phyloP scores from a whole-genome alignment of 2,888 invertebrate genomes.

The Clistopyga incitator region DNA sequence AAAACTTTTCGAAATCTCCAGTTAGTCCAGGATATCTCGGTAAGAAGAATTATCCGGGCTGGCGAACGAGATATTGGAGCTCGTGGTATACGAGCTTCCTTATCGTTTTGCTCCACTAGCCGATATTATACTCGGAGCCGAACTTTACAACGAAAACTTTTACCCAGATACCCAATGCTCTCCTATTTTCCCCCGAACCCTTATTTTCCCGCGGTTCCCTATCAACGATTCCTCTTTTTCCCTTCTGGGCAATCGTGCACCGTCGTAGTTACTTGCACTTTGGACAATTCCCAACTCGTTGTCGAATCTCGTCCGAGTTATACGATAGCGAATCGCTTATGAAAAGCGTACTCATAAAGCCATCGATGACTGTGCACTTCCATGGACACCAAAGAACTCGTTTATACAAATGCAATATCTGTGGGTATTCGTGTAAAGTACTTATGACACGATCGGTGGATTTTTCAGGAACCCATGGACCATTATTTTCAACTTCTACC shows the following conservation, averaged over 20 bases:
- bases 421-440: constrained; percentile 43
- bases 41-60: constrained; percentile 6
- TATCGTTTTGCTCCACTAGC: constrained; percentile 66
- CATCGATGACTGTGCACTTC: constrained; percentile 63
- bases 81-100: constrained; percentile 37
- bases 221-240: constrained; percentile 40
- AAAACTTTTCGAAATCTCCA: constrained; percentile 10
- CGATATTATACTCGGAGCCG: constrained; percentile 42
- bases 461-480: constrained; percentile 30
- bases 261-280: constrained; percentile 29
- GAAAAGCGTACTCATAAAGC: constrained; percentile 47
- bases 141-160: constrained; percentile 61
- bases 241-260: constrained; percentile 20
- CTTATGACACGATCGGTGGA: constrained; percentile 40
- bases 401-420: not conserved
- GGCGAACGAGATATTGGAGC: not conserved
- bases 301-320: constrained; percentile 18
- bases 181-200: constrained; percentile 48
- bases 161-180: constrained; percentile 66
- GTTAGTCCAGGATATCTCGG: not conserved
- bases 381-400: not conserved
- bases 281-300: constrained; percentile 52
- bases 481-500: constrained; percentile 44
- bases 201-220: not conserved
- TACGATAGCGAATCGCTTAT: not conserved